A percentile compares a stretch with the other conserved stretches of the same genome.
Conservation (phyloP, 2,797 vertebrate species). For the Trachurus trachurus region DNA sequence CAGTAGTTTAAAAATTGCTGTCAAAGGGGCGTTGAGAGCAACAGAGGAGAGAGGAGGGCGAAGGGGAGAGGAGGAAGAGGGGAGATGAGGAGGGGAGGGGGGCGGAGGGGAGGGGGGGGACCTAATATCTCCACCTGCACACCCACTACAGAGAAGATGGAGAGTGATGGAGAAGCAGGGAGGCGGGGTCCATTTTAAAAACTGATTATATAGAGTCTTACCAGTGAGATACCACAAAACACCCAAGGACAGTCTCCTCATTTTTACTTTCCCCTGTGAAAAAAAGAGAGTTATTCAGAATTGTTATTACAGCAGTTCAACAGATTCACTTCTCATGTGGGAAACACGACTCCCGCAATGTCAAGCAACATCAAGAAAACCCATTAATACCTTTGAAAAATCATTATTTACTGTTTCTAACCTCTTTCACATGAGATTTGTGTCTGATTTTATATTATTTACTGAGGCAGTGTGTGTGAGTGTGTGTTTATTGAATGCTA, state of each 20-base stretch:
- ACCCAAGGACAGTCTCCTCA: slow-evolving; percentile 41
- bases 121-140: slow-evolving; percentile 42
- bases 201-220: slow-evolving; percentile 47
- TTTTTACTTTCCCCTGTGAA: slow-evolving; percentile 24
- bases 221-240: slow-evolving; percentile 26
- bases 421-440: slow-evolving; percentile 9
- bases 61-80: too few relatives aligned
- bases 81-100: too few relatives aligned
- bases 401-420: not conserved
- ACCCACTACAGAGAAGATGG: slow-evolving; percentile 42
- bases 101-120: too few relatives aligned
- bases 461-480: slow-evolving; percentile 1
- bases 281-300: not conserved
- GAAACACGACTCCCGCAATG: not conserved
- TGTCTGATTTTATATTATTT: slow-evolving; percentile 25
- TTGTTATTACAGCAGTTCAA: not conserved
- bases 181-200: slow-evolving; percentile 47
- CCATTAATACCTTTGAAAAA: slow-evolving; percentile 8
- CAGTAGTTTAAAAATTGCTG: slow-evolving; percentile 58
- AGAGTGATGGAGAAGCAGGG: slow-evolving; percentile 34
- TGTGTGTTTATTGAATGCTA: slow-evolving; percentile 38
- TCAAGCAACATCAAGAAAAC: slow-evolving; percentile 8
- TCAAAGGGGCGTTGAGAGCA: slow-evolving; percentile 24
- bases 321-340: not conserved
- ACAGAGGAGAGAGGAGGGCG: not conserved